Evolutionary conservation across 2,113 vertebrate genomes (phyloP), one percentile per base, ranked within the genome.

Genomic region (Pseudorectes ferrugineus): DNA sequence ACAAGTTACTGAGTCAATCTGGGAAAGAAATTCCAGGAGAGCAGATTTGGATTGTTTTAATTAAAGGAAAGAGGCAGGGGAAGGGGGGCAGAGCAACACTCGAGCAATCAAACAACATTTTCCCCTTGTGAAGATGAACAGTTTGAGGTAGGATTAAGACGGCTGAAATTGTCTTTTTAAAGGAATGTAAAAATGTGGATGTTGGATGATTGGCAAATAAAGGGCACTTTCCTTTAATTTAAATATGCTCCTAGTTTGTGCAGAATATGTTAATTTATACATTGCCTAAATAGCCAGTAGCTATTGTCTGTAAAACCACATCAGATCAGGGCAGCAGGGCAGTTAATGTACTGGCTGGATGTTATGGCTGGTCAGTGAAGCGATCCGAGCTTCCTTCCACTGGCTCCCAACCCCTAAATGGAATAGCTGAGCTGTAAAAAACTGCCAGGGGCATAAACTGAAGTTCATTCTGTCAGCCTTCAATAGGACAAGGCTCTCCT

Each of bases 1-100:
- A 96, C 75, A 83, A 89, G 90, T 89, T 95, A 91, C 57, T 31
- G 66, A 93, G 92, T 89, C 6, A 33, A 68, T 83, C 16, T 81
- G 74, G 88, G 85, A 93, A 92, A 66, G 81, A 92, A 96, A 97
- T 96, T 97, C 96, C 94, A 89, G 68, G 66, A 89, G 77, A 91
- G 95, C 89, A 92, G 82, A 93, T 93, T 29, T 1, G 54, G 71
- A 67, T 91, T 94, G 91, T 92, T 96, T 94, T 95, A 96, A 97
- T 97, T 95, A 98, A 97, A 97, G 94, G 96, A 95, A 97, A 97
- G 98, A 98, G 98, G 98, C 96, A 97, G 96, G 57, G 73, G 89
- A 90, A 80, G 67, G 79, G 91, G 92, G 96, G 89, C 49, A 58
- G 38, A 93, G 88, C 14, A 86, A 67, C 80, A 75, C 70, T 88